These are phyloP conservation scores for Eupithecia pulchellata DNA, from an alignment of 2,888 invertebrate species.

Conservation along the genomic window DNA sequence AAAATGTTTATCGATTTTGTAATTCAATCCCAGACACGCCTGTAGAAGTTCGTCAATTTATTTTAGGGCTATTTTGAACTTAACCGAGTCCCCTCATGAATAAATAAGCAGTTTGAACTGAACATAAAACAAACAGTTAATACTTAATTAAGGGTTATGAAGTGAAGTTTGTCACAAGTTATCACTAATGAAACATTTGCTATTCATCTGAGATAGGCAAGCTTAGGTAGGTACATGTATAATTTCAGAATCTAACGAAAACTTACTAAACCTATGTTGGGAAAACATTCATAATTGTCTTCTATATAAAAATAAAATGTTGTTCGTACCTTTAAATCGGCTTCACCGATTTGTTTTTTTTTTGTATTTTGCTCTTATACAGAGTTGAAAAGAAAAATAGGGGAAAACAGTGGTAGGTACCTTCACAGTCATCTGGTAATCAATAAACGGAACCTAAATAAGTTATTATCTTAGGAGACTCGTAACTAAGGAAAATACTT, in stretches of 20 bases:
- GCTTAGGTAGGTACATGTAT: neutral
- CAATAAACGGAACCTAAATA: neutral
- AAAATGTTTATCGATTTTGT: slow-evolving; percentile 4
- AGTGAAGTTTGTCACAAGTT: neutral
- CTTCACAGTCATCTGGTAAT: too few species aligned
- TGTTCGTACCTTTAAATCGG: too few species aligned
- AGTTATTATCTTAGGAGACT: neutral
- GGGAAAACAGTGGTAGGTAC: too few species aligned
- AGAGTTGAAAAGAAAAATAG: too few species aligned
- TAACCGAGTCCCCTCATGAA: slow-evolving; percentile 15
- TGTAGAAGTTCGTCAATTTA: slow-evolving; percentile 16
- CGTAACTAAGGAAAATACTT: neutral
- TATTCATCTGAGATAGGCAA: neutral
- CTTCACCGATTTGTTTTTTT: too few species aligned
- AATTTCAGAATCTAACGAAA: neutral
- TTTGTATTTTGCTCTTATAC: too few species aligned
- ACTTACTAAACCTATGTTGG: too few species aligned
- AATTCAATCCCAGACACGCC: slow-evolving; percentile 16
- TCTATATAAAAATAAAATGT: too few species aligned
- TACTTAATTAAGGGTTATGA: slow-evolving; percentile 7
- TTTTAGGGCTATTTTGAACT: slow-evolving; percentile 1
- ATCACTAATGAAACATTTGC: neutral
- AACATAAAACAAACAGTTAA: slow-evolving; percentile 15
- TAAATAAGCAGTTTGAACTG: slow-evolving; percentile 16
- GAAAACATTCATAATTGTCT: too few species aligned